These are phyloP conservation scores for Loris lydekkerianus DNA, from an alignment of 2,797 vertebrate genomes.

Conservation along the genomic window DNA sequence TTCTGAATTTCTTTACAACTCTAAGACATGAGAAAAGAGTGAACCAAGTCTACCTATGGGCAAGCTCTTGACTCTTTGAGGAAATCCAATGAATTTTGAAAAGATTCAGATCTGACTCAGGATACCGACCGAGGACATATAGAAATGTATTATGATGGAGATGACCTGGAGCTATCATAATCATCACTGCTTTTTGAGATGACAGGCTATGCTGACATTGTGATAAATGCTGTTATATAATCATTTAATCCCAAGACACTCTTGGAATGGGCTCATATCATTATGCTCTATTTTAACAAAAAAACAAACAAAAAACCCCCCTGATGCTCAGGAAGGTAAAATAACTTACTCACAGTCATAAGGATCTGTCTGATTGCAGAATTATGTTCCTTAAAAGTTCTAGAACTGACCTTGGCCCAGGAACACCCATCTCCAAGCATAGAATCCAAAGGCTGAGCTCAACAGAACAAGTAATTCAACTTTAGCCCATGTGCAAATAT, in stretches of 20 bases:
- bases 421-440: background rate
- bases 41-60: background rate
- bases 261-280: background rate
- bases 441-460: background rate
- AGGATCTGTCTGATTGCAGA: background rate
- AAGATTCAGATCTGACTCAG: background rate
- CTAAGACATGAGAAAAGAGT: background rate
- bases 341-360: background rate
- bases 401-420: background rate
- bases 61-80: background rate
- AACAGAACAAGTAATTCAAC: background rate
- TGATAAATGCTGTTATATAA: background rate
- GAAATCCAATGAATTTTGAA: background rate
- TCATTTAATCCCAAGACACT: background rate
- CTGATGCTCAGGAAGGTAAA: background rate
- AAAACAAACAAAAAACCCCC: background rate
- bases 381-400: background rate
- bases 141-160: background rate
- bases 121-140: background rate
- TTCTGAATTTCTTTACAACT: conserved; percentile 30
- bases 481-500: background rate
- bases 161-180: background rate
- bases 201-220: background rate
- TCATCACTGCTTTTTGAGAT: background rate
- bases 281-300: background rate